Conservation (phyloP, 2,113 vertebrate genomes). For the Etia nguti region DNA sequence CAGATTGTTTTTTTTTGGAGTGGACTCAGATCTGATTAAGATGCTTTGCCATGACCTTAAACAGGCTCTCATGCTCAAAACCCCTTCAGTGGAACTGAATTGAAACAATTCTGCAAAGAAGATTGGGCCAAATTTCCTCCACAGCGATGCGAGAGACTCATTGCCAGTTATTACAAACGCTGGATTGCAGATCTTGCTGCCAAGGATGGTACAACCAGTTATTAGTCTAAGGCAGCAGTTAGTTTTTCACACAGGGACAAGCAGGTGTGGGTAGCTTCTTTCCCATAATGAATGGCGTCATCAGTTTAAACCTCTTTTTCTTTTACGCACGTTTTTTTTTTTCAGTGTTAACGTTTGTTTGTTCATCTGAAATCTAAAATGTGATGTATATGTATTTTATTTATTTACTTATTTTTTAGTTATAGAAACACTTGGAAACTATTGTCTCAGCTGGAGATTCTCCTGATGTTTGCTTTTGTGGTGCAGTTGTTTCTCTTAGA, state of each 20-base stretch:
- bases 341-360: not conserved
- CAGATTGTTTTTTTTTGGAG: not conserved
- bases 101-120: not conserved
- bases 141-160: not conserved
- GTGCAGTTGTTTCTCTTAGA: not conserved
- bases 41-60: not conserved
- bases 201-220: not conserved
- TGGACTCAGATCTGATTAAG: not conserved
- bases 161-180: not conserved
- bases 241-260: not conserved
- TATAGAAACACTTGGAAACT: not conserved
- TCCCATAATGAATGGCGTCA: not conserved
- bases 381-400: not conserved
- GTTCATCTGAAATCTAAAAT: not conserved
- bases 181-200: not conserved
- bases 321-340: not conserved
- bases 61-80: not conserved
- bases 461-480: not conserved
- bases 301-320: not conserved
- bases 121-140: not conserved
- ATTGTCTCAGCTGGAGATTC: not conserved
- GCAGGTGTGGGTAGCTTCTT: not conserved
- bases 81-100: not conserved
- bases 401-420: too few species aligned
- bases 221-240: not conserved